Base-by-base conservation (phyloP, 1,140 invertebrate species). In the Pogonomyrmex californicus region DNA sequence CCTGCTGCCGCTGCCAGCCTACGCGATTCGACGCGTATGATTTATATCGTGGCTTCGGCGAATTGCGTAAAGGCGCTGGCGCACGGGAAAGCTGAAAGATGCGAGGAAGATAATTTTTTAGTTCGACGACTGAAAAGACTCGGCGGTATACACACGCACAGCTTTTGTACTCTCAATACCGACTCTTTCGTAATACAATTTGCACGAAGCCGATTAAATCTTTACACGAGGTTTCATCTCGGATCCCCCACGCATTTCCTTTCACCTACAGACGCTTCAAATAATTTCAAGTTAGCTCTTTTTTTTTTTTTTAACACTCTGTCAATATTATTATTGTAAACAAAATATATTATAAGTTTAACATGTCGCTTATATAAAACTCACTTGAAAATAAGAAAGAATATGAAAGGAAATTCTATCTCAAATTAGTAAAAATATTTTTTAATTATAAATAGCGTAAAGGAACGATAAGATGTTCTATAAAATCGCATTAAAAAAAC, bases 11-110 rank as follows among this genome's bases (percentile, higher is more conserved):
- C 62, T 49, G 71, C 70, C 85, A 73, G 65, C 89, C 89, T 86
- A 89, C 89, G 88, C 85, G 70, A 89, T 83, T 36, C 85, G 71
- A 77, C 83, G 85, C 76, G n/a, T 86, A 90, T 89, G 89, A 90
- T 90, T 90, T 90, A 90, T 62, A 90, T 56, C 85, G 78, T 65
- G 79, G 89, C 77, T 90, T 70, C 10, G 23, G 77, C 51, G 56
- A 77, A 87, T 90, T 90, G 85, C 71, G 87, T 65, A 89, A 90
- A 41, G 79, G 44, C 73, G 77, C 71, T 17, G 65, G 23, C 68
- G 66, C 82, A 51, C 88, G 75, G 81, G 87, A 88, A 88, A 88
- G 79, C 86, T 68, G 86, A 49, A 86, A 78, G 86, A 88, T 88
- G 66, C 87, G 75, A 86, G 70, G 17, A 75, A 86, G 82, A 89